phyloP scores from a whole-genome alignment of 2,888 invertebrate species.

The Lottia gigantea region DNA sequence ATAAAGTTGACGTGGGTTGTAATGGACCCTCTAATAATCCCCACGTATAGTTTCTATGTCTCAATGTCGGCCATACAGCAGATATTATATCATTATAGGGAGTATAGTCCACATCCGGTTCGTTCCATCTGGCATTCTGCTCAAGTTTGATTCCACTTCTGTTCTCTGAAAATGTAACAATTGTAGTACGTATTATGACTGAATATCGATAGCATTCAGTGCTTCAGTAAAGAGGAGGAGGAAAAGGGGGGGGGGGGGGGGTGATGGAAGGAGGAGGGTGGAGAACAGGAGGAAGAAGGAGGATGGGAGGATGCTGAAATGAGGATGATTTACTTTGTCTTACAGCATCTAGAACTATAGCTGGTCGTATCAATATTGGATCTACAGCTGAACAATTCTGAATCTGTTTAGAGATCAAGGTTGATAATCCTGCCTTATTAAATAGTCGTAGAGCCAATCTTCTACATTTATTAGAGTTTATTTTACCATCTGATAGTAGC shows the following conservation, averaged over 20 bases:
- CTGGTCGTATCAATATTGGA: slow-evolving; percentile 30
- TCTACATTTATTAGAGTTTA: slow-evolving; percentile 34
- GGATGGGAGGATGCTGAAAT: too few relatives aligned
- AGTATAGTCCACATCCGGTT: slow-evolving; percentile 32
- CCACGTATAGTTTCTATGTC: slow-evolving; percentile 28
- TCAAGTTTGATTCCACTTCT: not conserved
- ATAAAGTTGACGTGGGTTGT: too few relatives aligned
- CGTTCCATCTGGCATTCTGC: slow-evolving; percentile 21
- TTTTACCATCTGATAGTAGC: slow-evolving; percentile 20
- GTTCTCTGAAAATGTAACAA: too few relatives aligned
- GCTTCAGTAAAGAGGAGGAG: too few relatives aligned
- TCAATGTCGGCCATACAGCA: slow-evolving; percentile 31
- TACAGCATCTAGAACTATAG: slow-evolving; percentile 35
- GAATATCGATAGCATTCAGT: too few relatives aligned
- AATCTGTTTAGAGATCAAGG: slow-evolving; percentile 29
- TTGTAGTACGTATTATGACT: too few relatives aligned
- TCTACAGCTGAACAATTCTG: slow-evolving; percentile 35
- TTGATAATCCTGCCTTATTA: slow-evolving; percentile 33
- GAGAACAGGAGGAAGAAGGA: too few relatives aligned
- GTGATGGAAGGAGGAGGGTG: too few relatives aligned
- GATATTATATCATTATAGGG: slow-evolving; percentile 31
- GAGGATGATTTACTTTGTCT: slow-evolving; percentile 14
- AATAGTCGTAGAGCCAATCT: slow-evolving; percentile 32
- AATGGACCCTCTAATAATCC: slow-evolving; percentile 21
- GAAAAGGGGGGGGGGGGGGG: too few relatives aligned